Evolutionary conservation across 2,797 vertebrate genomes (phyloP).

Genomic region (Yasuhikotakia modesta): DNA sequence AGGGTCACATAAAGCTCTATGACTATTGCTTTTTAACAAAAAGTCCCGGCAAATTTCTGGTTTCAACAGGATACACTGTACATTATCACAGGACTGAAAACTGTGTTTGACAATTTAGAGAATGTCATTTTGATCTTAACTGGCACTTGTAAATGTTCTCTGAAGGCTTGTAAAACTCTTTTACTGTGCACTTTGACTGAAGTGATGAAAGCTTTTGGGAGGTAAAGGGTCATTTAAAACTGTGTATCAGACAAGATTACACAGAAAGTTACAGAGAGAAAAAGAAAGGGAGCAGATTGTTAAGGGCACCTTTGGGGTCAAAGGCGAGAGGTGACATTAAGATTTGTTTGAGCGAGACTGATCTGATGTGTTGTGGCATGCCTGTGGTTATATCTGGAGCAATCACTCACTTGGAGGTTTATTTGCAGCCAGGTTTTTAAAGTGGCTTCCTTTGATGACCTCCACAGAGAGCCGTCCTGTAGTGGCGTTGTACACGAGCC

Average conservation of each 20-base stretch:
- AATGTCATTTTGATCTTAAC: no score
- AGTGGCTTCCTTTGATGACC: slow-evolving; percentile 98
- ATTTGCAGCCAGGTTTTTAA: slow-evolving; percentile 95
- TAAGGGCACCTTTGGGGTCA: slow-evolving; percentile 23
- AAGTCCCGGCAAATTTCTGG: no score
- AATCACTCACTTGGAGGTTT: slow-evolving; percentile 96
- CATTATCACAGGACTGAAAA: no score
- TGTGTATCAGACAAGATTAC: slow-evolving; percentile 32
- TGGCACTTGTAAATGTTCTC: no score
- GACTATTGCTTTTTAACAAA: neutral
- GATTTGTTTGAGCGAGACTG: slow-evolving; percentile 3
- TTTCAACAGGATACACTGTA: no score
- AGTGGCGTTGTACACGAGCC: slow-evolving; percentile 95
- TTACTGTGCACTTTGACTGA: slow-evolving; percentile 31
- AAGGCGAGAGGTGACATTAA: slow-evolving; percentile 11
- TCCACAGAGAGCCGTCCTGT: slow-evolving; percentile 96
- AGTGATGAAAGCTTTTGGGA: slow-evolving; percentile 35
- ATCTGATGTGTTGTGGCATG: neutral
- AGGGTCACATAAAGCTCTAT: neutral
- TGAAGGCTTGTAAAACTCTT: slow-evolving; percentile 23
- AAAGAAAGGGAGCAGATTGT: slow-evolving; percentile 64
- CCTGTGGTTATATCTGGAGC: neutral
- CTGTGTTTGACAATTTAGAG: no score
- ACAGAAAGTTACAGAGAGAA: slow-evolving; percentile 43
- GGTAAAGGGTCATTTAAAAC: slow-evolving; percentile 20